phyloP scores from a whole-genome alignment of 2,113 vertebrate genomes.

The Sarotherodon lohbergeri region DNA sequence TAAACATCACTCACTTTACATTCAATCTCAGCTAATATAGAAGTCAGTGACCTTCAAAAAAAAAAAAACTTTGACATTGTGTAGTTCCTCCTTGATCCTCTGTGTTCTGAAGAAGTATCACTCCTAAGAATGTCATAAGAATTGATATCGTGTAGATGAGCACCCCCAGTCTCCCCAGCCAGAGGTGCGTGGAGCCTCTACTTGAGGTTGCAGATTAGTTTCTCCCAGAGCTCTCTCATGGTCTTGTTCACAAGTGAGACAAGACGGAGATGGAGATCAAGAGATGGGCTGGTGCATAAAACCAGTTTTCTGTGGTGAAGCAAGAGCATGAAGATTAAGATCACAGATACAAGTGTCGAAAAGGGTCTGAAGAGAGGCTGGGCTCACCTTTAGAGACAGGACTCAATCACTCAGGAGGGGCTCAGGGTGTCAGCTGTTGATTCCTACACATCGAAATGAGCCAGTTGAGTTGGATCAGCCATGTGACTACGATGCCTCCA shows the following conservation, averaged over 20 bases:
- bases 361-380: background rate
- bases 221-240: accelerated
- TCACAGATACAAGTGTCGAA: background rate
- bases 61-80: background rate
- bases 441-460: background rate
- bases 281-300: background rate
- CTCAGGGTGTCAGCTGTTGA: background rate
- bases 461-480: background rate
- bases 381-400: background rate
- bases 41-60: background rate
- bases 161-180: background rate
- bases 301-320: background rate
- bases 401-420: background rate
- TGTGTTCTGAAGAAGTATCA: background rate
- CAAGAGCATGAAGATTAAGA: background rate
- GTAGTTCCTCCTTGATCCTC: background rate
- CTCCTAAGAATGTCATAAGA: background rate
- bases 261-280: background rate
- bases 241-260: background rate
- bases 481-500: background rate
- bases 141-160: background rate
- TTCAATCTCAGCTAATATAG: background rate
- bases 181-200: background rate
- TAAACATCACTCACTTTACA: background rate
- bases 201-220: background rate